A percentile compares a stretch with the other conserved stretches of the same genome.
Conservation (phyloP, 2,113 vertebrate species). For the Bufo gargarizans region DNA sequence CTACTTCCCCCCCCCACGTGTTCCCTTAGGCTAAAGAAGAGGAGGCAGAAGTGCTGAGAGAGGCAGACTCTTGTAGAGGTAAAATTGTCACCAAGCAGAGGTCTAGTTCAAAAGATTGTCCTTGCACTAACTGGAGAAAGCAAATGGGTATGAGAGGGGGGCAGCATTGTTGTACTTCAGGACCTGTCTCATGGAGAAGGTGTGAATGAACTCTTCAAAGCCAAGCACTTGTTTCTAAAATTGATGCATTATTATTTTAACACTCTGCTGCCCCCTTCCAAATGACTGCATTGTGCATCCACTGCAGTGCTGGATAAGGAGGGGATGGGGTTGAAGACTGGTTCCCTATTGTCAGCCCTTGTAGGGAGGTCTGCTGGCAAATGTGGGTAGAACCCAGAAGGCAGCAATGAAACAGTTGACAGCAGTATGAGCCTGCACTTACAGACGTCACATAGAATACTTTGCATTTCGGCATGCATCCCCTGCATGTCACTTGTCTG, state of each 20-base stretch:
- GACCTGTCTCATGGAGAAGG: slow-evolving; percentile 54
- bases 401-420: slow-evolving; percentile 53
- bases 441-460: slow-evolving; percentile 26
- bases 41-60: slow-evolving; percentile 24
- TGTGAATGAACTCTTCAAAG: slow-evolving; percentile 27
- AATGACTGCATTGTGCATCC: slow-evolving; percentile 49
- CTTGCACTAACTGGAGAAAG: slow-evolving; percentile 58
- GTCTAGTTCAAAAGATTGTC: slow-evolving; percentile 55
- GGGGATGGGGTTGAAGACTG: slow-evolving; percentile 45
- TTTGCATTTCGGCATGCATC: slow-evolving; percentile 18
- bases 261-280: slow-evolving; percentile 32
- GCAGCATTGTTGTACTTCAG: slow-evolving; percentile 18
- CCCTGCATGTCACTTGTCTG: slow-evolving; percentile 22
- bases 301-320: slow-evolving; percentile 43
- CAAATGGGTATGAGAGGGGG: slow-evolving; percentile 35
- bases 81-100: slow-evolving; percentile 53
- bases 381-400: slow-evolving; percentile 56
- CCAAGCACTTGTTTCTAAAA: slow-evolving; percentile 22
- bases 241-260: not conserved
- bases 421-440: slow-evolving; percentile 43
- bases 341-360: slow-evolving; percentile 57
- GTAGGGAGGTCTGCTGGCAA: slow-evolving; percentile 51
- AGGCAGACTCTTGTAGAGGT: slow-evolving; percentile 49
- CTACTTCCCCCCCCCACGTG: not conserved
- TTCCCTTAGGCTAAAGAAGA: not conserved